These are phyloP conservation scores for Halocaridina rubra DNA, from an alignment of 2,888 invertebrate genomes.

Conservation along the genomic window DNA sequence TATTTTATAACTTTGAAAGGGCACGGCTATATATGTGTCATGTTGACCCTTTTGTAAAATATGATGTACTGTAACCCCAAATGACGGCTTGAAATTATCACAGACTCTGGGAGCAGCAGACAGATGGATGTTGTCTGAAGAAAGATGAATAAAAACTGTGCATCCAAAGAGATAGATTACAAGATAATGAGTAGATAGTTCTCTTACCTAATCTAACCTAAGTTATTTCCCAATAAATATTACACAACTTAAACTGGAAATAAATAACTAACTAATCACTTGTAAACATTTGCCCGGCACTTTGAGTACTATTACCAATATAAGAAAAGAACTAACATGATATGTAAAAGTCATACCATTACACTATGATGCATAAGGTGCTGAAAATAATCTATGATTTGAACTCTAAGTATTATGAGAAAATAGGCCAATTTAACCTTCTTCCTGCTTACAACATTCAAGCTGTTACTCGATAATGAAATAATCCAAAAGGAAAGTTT, in stretches of 20 bases:
- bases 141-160: too few relatives aligned
- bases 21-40: neutral
- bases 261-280: too few relatives aligned
- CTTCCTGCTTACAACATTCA: neutral
- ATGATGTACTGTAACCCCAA: neutral
- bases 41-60: neutral
- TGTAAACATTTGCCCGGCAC: too few relatives aligned
- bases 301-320: too few relatives aligned
- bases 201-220: too few relatives aligned
- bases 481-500: too few relatives aligned
- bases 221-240: neutral
- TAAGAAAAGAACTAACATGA: neutral
- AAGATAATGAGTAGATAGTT: too few relatives aligned
- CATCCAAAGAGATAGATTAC: too few relatives aligned
- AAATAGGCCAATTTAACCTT: too few relatives aligned
- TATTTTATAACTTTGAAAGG: neutral
- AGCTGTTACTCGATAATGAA: neutral
- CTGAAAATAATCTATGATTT: conserved; percentile 27
- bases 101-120: conserved; percentile 33
- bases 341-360: conserved; percentile 33
- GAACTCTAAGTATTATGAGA: neutral
- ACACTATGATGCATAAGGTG: conserved; percentile 8
- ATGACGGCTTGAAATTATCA: conserved; percentile 21
- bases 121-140: conserved; percentile 15
- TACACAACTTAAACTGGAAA: neutral